phyloP scores from a whole-genome alignment of 2,797 vertebrate species.

The Discoglossus pictus region DNA sequence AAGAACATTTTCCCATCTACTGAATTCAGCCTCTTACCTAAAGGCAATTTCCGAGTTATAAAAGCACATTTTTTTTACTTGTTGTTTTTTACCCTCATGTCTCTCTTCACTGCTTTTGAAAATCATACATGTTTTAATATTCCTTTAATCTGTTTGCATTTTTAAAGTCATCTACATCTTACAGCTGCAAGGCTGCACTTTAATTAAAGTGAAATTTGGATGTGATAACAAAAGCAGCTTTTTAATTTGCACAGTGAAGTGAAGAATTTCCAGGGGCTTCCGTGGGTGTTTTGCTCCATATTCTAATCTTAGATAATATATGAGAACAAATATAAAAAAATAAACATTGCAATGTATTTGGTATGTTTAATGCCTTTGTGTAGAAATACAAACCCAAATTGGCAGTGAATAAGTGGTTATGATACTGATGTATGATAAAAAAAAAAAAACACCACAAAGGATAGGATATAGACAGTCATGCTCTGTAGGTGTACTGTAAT shows the following conservation, averaged over 20 bases:
- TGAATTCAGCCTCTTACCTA: not conserved
- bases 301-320: slow-evolving; percentile 3
- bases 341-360: too few relatives aligned
- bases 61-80: not conserved
- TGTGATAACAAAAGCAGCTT: slow-evolving; percentile 1
- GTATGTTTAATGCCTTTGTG: too few relatives aligned
- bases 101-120: not conserved
- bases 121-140: slow-evolving; percentile 19
- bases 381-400: too few relatives aligned
- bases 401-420: too few relatives aligned
- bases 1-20: not conserved
- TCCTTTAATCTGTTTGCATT: slow-evolving; percentile 22
- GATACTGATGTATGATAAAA: too few relatives aligned
- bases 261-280: slow-evolving; percentile 24
- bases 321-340: not conserved
- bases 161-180: slow-evolving; percentile 8
- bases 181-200: slow-evolving; percentile 16
- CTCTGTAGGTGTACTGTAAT: too few relatives aligned
- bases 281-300: not conserved
- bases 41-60: not conserved
- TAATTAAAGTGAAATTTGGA: slow-evolving; percentile 30
- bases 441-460: too few relatives aligned
- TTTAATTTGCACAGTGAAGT: slow-evolving; percentile 23
- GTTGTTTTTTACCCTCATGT: not conserved
- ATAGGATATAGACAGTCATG: too few relatives aligned